Evolutionary conservation across 2,888 invertebrate species (phyloP), one percentile per base, ranked within the genome.

Genomic region (Tiphia femorata): DNA sequence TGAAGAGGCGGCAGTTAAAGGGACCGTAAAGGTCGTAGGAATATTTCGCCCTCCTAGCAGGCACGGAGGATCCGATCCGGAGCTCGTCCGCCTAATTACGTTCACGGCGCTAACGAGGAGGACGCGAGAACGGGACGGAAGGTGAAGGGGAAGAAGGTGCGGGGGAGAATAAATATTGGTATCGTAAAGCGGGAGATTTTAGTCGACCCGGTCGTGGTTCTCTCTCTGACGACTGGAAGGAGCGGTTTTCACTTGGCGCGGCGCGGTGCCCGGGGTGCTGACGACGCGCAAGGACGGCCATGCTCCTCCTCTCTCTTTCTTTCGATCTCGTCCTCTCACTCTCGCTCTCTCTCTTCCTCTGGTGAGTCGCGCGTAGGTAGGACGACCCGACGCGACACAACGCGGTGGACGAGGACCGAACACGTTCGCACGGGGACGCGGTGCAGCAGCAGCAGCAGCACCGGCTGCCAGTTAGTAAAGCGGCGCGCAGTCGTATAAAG

Each of bases 381-480:
- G 8, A n/a, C n/a, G n/a, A n/a, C n/a, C n/a, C n/a, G n/a, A n/a
- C n/a, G n/a, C n/a, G n/a, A n/a, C n/a, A n/a, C n/a, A n/a, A n/a
- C n/a, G n/a, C n/a, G n/a, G n/a, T n/a, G n/a, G n/a, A n/a, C n/a
- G n/a, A n/a, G n/a, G n/a, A n/a, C n/a, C n/a, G n/a, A n/a, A n/a
- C n/a, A n/a, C n/a, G n/a, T n/a, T n/a, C n/a, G n/a, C n/a, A n/a
- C n/a, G n/a, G n/a, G n/a, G n/a, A n/a, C n/a, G n/a, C n/a, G 69
- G 27, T 10, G 5, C 10, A 5, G 27, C 27, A 7, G 27, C 27
- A 10, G 10, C 10, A 5, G 27, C 27, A 53, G 62, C 64, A 62
- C 64, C 68, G 64, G 68, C 62, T 67, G 62, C 53, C 59, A 67
- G 67, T 62, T 53, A 62, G 67, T 49, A 37, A 64, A 61, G 58